These are phyloP conservation scores for Epizoanthus rinbou DNA, from an alignment of 92 coral and sea anemone genomes.

Conservation along the genomic window DNA sequence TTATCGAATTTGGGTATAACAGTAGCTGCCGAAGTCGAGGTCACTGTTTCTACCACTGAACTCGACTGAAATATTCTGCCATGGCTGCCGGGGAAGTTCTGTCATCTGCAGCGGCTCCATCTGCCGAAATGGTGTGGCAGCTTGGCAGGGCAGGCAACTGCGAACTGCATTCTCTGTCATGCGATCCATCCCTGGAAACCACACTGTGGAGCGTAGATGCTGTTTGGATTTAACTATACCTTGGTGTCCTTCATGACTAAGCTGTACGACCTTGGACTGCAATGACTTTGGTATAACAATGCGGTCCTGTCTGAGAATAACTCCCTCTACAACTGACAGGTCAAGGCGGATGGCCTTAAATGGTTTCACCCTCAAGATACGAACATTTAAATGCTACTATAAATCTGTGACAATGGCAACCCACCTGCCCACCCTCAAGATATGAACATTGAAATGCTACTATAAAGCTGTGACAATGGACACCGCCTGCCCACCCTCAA, in stretches of 20 bases:
- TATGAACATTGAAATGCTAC: too few relatives aligned
- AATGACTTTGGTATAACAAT: slow-evolving; percentile 43
- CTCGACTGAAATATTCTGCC: slow-evolving; percentile 58
- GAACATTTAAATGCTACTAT: too few relatives aligned
- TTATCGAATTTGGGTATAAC: slow-evolving; percentile 47
- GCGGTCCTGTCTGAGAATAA: slow-evolving; percentile 31
- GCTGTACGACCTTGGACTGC: slow-evolving; percentile 31
- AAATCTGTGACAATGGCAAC: too few relatives aligned
- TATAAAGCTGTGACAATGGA: too few relatives aligned
- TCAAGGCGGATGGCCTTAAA: slow-evolving; percentile 52
- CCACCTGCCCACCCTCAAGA: too few relatives aligned
- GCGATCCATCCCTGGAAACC: slow-evolving; percentile 47
- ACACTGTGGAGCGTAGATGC: slow-evolving; percentile 41
- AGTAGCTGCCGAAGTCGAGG: slow-evolving; percentile 37
- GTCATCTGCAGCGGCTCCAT: slow-evolving; percentile 10
- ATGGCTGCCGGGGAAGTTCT: slow-evolving; percentile 25
- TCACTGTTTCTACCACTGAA: slow-evolving; percentile 50
- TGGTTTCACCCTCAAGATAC: too few relatives aligned
- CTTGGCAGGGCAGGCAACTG: slow-evolving; percentile 35
- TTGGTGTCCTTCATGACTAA: slow-evolving; percentile 64
- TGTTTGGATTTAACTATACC: slow-evolving; percentile 42
- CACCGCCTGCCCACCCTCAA: too few relatives aligned
- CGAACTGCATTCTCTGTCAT: slow-evolving; percentile 36
- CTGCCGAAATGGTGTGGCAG: neutral
- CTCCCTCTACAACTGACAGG: slow-evolving; percentile 50